Percentiles rank a stretch among this genome's conserved stretches.
Conservation (phyloP, 2,797 vertebrate genomes). For the Eospalax fontanierii region DNA sequence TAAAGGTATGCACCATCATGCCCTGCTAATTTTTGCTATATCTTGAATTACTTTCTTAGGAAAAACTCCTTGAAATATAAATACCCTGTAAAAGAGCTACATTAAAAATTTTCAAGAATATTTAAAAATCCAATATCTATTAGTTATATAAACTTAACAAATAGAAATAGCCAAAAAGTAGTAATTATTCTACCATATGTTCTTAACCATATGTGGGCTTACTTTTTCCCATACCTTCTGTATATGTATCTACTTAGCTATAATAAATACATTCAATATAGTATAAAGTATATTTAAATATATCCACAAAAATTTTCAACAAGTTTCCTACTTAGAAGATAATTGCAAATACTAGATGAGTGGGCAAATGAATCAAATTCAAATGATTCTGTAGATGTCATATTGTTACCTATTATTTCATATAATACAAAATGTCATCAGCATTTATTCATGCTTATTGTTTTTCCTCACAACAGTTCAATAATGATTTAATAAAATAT, state of each 20-base stretch:
- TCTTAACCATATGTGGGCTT: neutral
- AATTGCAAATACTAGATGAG: neutral
- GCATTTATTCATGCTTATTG: neutral
- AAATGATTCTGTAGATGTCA: slow-evolving; percentile 6
- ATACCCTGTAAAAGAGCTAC: neutral
- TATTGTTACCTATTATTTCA: neutral
- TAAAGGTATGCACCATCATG: too few relatives aligned
- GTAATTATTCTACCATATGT: neutral
- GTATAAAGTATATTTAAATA: too few relatives aligned
- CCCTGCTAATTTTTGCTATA: neutral
- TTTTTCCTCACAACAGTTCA: slow-evolving; percentile 31
- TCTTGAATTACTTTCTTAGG: neutral
- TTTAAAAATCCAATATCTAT: slow-evolving; percentile 18
- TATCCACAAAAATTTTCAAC: slow-evolving; percentile 1
- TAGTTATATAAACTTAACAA: neutral
- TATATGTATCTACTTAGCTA: neutral
- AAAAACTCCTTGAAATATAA: slow-evolving; percentile 27
- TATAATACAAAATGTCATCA: slow-evolving; percentile 45
- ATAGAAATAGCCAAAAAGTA: neutral
- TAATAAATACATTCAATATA: neutral
- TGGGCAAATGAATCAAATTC: slow-evolving; percentile 40
- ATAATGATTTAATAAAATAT: neutral
- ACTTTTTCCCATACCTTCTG: neutral
- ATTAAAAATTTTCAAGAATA: neutral
- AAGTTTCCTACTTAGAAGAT: neutral